These are phyloP conservation scores for Myodes glareolus DNA, from an alignment of 2,113 vertebrate genomes.

Conservation along the genomic window DNA sequence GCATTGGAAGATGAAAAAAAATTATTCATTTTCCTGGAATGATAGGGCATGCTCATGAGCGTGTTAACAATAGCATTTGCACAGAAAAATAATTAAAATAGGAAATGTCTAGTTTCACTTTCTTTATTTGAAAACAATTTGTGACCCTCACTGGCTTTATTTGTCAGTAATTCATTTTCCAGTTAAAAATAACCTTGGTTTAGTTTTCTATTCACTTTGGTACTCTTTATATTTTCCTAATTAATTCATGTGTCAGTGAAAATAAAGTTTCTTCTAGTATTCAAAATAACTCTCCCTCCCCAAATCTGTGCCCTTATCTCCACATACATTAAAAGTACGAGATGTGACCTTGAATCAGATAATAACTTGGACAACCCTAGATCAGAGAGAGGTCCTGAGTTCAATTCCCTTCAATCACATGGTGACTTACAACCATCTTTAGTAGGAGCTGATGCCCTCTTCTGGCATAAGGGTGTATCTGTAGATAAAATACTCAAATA, in stretches of 20 bases:
- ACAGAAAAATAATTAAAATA: slow-evolving; percentile 70
- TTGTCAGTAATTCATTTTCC: slow-evolving; percentile 64
- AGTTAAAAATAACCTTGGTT: slow-evolving; percentile 50
- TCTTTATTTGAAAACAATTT: slow-evolving; percentile 64
- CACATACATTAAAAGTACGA: slow-evolving; percentile 43
- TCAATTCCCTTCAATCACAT: not conserved
- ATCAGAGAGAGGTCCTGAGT: not conserved
- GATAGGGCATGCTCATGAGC: slow-evolving; percentile 34
- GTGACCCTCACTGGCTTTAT: slow-evolving; percentile 24
- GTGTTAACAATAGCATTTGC: slow-evolving; percentile 66
- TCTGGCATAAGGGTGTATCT: not conserved
- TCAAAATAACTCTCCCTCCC: not conserved
- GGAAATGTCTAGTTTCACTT: slow-evolving; percentile 49
- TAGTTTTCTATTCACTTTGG: slow-evolving; percentile 48
- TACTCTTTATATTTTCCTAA: slow-evolving; percentile 44
- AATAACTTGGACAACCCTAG: not conserved
- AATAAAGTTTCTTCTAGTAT: slow-evolving; percentile 34
- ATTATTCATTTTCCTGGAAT: slow-evolving; percentile 60
- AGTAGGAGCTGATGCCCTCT: not conserved
- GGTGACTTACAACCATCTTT: not conserved
- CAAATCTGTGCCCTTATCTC: not conserved
- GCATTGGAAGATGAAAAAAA: slow-evolving; percentile 58
- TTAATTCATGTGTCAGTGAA: slow-evolving; percentile 17
- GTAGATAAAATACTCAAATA: not conserved
- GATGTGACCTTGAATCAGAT: slow-evolving; percentile 24